Base-by-base conservation (phyloP, 2,888 invertebrate species). In the Volucella inflata region DNA sequence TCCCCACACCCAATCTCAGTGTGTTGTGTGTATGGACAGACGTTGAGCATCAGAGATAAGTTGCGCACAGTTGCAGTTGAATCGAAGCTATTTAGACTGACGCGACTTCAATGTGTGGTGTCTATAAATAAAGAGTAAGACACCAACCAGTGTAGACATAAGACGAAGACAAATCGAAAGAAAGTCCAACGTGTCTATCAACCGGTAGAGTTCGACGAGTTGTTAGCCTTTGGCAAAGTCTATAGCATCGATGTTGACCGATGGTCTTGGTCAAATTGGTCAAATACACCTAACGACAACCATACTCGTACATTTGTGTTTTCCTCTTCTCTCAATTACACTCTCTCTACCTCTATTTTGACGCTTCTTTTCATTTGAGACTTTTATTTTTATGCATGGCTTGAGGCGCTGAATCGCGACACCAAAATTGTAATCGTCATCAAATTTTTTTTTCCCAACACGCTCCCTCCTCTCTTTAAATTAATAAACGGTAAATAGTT, bases 171-270 rank as follows among this genome's bases (percentile, higher is more conserved):
- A 50, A 67, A 71, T 55, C 51, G 76, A 81, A 71, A 50, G 75
- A 84, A 84, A 80, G 30, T 30, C 30, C 6, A 6, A 30, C 4
- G 71, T 80, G 71, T 48, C 65, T 81, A 50, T 51, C 81, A 71
- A 30, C 36, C 42, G 55, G 30, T 36, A 67, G 60, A 80, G 76
- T 81, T 76, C 81, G 70, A 77, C 71, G 76, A 51, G 70, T 50
- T 57, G 46, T 55, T 46, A 62, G 64, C 55, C 48, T 2, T 62
- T 16, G 46, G 53, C 60, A 60, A 30, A 14, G 65, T 65, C 53
- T 75, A 68, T 38, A 53, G 16, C 21, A 72, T 16, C 51, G 48
- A 44, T 40, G 65, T 59, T 74, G 74, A 79, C 78, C 74, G 59
- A 16, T 55, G 48, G 75, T 14, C 14, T 68, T 60, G 67, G 51